Evolutionary conservation across 2,113 vertebrate species (phyloP).

Genomic region (Amblyornis subalaris): DNA sequence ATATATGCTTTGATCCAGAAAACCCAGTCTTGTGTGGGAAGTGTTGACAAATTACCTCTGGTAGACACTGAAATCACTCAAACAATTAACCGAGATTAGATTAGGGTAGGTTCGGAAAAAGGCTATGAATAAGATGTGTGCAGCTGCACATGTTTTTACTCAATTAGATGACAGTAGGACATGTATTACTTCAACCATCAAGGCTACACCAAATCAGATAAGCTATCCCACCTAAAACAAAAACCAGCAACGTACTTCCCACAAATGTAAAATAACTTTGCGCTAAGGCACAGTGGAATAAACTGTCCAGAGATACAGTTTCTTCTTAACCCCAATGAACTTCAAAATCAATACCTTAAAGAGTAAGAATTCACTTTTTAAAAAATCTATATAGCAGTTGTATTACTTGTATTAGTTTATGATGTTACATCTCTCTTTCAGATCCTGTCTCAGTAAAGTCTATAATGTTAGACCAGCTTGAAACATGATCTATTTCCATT

Average conservation of each 20-base stretch:
- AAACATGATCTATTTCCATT: not conserved
- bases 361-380: not conserved
- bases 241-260: not conserved
- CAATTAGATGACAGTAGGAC: not conserved
- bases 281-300: not conserved
- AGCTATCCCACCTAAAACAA: not conserved
- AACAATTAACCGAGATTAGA: slow-evolving; percentile 42
- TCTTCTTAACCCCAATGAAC: not conserved
- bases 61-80: slow-evolving; percentile 21
- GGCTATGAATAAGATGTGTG: not conserved
- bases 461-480: not conserved
- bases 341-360: not conserved
- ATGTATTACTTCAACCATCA: not conserved
- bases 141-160: not conserved
- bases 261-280: not conserved
- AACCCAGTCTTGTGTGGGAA: not conserved
- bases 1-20: not conserved
- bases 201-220: slow-evolving; percentile 1
- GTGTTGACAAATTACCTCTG: slow-evolving; percentile 19
- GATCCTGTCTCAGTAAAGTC: not conserved
- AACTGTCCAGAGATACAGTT: not conserved
- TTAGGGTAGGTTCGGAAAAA: slow-evolving; percentile 4
- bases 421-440: not conserved
- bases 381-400: not conserved
- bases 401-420: not conserved